phyloP scores from a whole-genome alignment of 2,797 vertebrate genomes.

The Ctenochaetus hawaiiensis region DNA sequence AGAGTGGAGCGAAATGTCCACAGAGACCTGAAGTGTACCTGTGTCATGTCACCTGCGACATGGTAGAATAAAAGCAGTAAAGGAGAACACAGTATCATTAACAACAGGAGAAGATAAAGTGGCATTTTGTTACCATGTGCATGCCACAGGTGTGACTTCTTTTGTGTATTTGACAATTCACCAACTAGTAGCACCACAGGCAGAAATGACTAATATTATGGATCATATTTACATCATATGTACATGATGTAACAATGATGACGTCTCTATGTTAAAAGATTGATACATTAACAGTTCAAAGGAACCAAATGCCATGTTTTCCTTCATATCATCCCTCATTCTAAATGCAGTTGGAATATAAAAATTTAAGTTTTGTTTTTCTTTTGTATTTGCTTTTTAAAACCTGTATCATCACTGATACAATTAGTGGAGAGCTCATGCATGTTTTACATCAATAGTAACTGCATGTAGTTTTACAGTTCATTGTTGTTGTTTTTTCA shows the following conservation, averaged over 20 bases:
- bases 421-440: not conserved
- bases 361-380: not conserved
- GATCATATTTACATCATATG: not conserved
- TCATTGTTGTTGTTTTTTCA: not conserved
- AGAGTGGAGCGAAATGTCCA: conserved; percentile 16
- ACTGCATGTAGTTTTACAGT: not conserved
- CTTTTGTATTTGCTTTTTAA: not conserved
- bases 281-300: too few species aligned
- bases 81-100: conserved; percentile 1
- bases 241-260: not conserved
- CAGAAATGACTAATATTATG: not conserved
- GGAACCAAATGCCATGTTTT: too few species aligned
- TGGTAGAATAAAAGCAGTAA: conserved; percentile 14
- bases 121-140: not conserved
- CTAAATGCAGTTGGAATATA: not conserved
- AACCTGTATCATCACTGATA: not conserved
- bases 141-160: conserved; percentile 8
- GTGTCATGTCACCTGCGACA: conserved; percentile 31
- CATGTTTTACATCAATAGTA: not conserved
- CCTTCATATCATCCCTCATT: not conserved
- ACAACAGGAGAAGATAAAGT: not conserved
- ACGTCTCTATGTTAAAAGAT: too few species aligned
- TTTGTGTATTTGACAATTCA: conserved; percentile 21
- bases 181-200: not conserved
- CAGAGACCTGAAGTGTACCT: conserved; percentile 27